These are phyloP conservation scores for Lamellibrachia columna DNA, from an alignment of 2,888 invertebrate species.

Conservation along the genomic window DNA sequence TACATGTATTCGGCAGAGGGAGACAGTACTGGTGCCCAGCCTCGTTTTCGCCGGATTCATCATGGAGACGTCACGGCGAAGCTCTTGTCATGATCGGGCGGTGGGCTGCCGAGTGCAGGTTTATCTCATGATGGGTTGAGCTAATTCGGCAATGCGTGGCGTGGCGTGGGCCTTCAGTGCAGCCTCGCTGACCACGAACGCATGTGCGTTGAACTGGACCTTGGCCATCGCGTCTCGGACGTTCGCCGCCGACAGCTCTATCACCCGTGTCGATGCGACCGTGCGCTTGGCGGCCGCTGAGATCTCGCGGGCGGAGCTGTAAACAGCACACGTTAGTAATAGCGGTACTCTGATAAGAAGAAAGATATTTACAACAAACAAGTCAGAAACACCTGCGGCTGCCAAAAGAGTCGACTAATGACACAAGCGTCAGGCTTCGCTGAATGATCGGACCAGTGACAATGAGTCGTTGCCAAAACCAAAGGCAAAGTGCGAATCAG, in stretches of 20 bases:
- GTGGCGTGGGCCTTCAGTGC: conserved; percentile 46
- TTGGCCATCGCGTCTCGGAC: conserved; percentile 59
- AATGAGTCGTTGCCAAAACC: no score
- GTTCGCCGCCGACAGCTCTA: conserved; percentile 50
- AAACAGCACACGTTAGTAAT: background rate
- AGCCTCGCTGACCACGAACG: conserved; percentile 50
- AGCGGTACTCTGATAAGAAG: background rate
- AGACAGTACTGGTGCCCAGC: background rate
- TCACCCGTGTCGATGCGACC: conserved; percentile 44
- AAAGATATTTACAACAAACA: no score
- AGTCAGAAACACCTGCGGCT: no score
- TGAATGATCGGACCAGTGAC: no score
- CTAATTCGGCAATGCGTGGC: conserved; percentile 45
- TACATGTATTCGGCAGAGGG: background rate
- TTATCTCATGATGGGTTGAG: conserved; percentile 53
- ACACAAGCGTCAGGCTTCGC: no score
- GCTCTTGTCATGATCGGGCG: background rate
- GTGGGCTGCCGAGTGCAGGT: conserved; percentile 44
- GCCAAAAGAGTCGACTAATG: no score
- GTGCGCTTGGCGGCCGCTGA: conserved; percentile 43
- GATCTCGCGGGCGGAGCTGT: conserved; percentile 12
- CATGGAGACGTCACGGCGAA: background rate
- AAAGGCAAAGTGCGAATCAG: no score
- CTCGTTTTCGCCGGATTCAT: background rate
- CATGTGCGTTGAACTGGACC: conserved; percentile 61